Evolutionary conservation across 1,140 invertebrate species (phyloP).

Genomic region (Brachionus sp.): DNA sequence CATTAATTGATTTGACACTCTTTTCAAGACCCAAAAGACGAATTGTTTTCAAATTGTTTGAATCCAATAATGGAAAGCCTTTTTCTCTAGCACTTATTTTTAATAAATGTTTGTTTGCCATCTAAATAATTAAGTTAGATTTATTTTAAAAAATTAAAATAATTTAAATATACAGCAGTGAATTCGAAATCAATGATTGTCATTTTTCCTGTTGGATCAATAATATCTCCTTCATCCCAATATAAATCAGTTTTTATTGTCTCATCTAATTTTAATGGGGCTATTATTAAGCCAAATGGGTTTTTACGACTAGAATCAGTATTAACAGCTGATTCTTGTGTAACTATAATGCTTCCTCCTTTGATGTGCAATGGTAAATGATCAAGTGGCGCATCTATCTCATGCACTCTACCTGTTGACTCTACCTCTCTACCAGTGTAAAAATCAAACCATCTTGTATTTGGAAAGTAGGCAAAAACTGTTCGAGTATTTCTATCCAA

Average conservation of each 20-base stretch:
- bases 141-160: not conserved
- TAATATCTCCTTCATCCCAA: conserved; percentile 47
- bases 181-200: not conserved
- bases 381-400: conserved; percentile 48
- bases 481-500: conserved; percentile 64
- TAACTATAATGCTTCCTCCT: conserved; percentile 57
- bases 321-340: conserved; percentile 50
- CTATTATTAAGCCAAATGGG: conserved; percentile 46
- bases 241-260: conserved; percentile 41
- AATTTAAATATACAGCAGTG: not conserved
- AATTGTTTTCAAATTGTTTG: not conserved
- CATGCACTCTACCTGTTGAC: not conserved
- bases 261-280: conserved; percentile 11
- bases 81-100: not conserved
- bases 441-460: conserved; percentile 40
- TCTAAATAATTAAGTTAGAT: not conserved
- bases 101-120: not conserved
- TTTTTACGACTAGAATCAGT: conserved; percentile 48
- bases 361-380: conserved; percentile 56
- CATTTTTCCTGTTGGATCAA: not conserved
- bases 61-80: not conserved
- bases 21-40: not conserved
- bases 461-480: conserved; percentile 31
- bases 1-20: not conserved
- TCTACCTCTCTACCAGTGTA: conserved; percentile 35